Evolutionary conservation across 2,797 vertebrate genomes (phyloP), one percentile per base, ranked within the genome.

Genomic region (Pantherophis vulpinus): DNA sequence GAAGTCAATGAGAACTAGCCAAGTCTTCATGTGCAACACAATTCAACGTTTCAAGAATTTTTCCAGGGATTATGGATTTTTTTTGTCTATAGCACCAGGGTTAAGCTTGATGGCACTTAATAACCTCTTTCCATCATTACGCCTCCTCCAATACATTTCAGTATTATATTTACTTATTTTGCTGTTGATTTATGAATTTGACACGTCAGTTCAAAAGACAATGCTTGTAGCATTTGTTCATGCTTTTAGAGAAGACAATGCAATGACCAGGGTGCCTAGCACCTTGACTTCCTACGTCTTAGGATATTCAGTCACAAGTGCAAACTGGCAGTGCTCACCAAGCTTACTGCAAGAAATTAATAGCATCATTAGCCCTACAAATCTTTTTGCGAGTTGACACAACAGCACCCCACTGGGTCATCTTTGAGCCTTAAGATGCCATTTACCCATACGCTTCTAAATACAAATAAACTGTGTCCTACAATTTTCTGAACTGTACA

Each of bases 71-170:
- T 56, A 94, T 89, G 87, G 58, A 86, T 92, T 94, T 56, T 93
- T 95, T 95, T 92, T 94, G 94, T 92, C 95, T 97, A 95, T 97
- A 98, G 97, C 97, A 98, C 98, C 97, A 96, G 93, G 97, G 95
- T 95, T 94, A 1, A 89, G 90, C 91, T 96, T 94, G 89, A 16
- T 32, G 29, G 79, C 47, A n/a, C 58, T 20, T 29, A 29, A 55
- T 13, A 74, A 96, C 96, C 95, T 94, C 96, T 97, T 88, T 95
- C 55, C 93, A 93, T 88, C 86, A 93, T 88, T 90, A 90, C 87
- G 1, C 14, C 54, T 23, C 90, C 55, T 58, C 55, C 37, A 88
- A 88, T 59, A 59, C 18, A 88, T 88, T 59, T 37, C 20, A 37
- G 58, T 25, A 47, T 83, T 47, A 47, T 47, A 83, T 83, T 83